Base-by-base conservation (phyloP, 2,888 invertebrate genomes). In the Drosophila imparisetae region DNA sequence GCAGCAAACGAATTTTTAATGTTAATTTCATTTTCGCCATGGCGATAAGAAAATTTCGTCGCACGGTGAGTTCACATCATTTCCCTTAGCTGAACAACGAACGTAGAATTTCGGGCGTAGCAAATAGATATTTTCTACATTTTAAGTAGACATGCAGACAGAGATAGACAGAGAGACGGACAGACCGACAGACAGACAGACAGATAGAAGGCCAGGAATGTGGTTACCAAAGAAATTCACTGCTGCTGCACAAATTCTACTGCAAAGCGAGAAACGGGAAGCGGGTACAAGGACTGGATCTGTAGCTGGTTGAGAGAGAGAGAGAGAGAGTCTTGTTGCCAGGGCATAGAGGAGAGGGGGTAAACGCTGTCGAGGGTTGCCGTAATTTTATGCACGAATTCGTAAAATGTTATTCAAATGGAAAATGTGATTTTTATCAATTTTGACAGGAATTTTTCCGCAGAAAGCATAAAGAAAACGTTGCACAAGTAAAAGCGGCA, bases 401-500 rank as follows among this genome's bases (percentile, higher is more conserved):
- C 91, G 83, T 90, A 90, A 91, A 91, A 91, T 91, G 87, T 90
- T 89, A 91, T 91, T 91, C 91, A 90, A 91, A 91, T 91, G 91
- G 91, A 91, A 91, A 91, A 91, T 91, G 88, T 91, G 91, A 91
- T 91, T 91, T 91, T 91, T 91, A 91, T 91, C 91, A 91, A 90
- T 90, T 91, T 89, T 91, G 91, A 91, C 91, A 91, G 90, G 83
- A 91, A 88, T 88, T 88, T 86, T 83, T 80, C 75, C 73, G 78
- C 77, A 80, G 70, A 75, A 75, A 69, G 80, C 76, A 79, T 73
- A 86, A 78, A 81, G 78, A 57, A 79, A 74, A 58, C 68, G 66
- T 66, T 62, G 64, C 69, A 34, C 62, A 73, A 71, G 63, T 50
- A 69, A 73, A 75, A 49, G 65, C 68, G 61, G 78, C 72, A 58